Evolutionary conservation across 1,140 invertebrate genomes (phyloP), one percentile per base, ranked within the genome.

Genomic region (Bicyclus anynana): DNA sequence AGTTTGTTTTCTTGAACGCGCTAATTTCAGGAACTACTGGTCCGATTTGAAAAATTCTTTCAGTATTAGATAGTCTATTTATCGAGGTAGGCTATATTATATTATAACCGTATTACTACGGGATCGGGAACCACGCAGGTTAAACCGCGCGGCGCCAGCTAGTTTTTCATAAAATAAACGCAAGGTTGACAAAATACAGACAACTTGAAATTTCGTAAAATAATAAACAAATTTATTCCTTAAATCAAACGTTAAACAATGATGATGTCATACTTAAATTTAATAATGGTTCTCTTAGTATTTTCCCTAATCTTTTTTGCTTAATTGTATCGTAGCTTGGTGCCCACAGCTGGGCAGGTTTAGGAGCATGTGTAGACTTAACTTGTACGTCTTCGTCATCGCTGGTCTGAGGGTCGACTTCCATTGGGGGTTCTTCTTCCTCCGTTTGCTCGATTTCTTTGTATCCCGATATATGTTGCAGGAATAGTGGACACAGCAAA

Each of bases 381-480:
- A 67, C n/a, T 60, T 66, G 65, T 0, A 33, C 17, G 1, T 72
- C 65, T 54, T 84, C 83, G 18, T 80, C 80, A 26, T 85, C 81
- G 47, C 73, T 78, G 3, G 72, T 75, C 0, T 55, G 49, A 17
- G 49, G 46, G 12, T 80, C 74, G 3, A 70, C 54, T 13, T 72
- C 70, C 62, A 77, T 77, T 13, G 40, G 21, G 5, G 67, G 55
- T 4, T 70, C 57, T 40, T 67, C 56, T 14, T 74, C 66, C n/a
- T 74, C 63, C 6, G 29, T 7, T 50, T 77, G 67, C 47, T 79
- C 69, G 1, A 47, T n/a, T 58, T 70, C 46, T 42, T 74, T 53
- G 12, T 76, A 74, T 2, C 84, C 84, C 0, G 80, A 76, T 33
- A 89, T 69, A n/a, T 82, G 76, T 66, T 85, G 72, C 0, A 90